Conservation (phyloP, 2,888 invertebrate genomes). For the Polyommatus iphigenia region DNA sequence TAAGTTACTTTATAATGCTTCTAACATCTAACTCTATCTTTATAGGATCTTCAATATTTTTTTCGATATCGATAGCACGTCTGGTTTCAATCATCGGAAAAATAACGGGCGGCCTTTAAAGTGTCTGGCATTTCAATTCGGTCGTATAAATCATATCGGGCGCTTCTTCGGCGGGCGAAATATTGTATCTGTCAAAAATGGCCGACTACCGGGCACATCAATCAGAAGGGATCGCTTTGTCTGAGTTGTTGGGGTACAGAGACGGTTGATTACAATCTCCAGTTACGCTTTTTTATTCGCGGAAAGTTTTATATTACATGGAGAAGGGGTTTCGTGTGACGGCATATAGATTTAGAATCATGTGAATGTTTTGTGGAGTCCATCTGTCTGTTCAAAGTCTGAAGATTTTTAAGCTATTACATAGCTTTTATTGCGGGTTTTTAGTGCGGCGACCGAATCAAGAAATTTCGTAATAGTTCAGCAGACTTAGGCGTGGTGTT, state of each 20-base stretch:
- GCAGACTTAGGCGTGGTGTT: too few species aligned
- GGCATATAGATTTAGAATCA: background rate
- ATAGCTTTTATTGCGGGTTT: too few species aligned
- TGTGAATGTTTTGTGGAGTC: background rate
- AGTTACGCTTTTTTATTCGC: conserved; percentile 22
- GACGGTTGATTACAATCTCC: conserved; percentile 28
- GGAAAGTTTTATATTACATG: conserved; percentile 1
- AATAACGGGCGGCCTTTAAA: conserved; percentile 28
- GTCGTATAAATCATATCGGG: conserved; percentile 51
- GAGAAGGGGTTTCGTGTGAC: background rate
- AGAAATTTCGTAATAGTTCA: too few species aligned
- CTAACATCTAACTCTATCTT: background rate
- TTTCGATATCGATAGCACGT: background rate
- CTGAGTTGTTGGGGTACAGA: conserved; percentile 32
- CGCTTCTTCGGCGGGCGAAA: conserved; percentile 49
- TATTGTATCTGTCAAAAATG: conserved; percentile 51
- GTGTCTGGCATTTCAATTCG: conserved; percentile 40
- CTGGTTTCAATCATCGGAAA: conserved; percentile 26
- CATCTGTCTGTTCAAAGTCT: too few species aligned
- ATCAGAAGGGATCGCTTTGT: conserved; percentile 48
- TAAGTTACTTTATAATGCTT: too few species aligned
- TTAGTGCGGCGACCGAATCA: too few species aligned
- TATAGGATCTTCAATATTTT: background rate
- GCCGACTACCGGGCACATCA: conserved; percentile 53
- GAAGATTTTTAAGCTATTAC: too few species aligned